phyloP scores from a whole-genome alignment of 2,113 vertebrate genomes.

The Tragelaphus strepsiceros region DNA sequence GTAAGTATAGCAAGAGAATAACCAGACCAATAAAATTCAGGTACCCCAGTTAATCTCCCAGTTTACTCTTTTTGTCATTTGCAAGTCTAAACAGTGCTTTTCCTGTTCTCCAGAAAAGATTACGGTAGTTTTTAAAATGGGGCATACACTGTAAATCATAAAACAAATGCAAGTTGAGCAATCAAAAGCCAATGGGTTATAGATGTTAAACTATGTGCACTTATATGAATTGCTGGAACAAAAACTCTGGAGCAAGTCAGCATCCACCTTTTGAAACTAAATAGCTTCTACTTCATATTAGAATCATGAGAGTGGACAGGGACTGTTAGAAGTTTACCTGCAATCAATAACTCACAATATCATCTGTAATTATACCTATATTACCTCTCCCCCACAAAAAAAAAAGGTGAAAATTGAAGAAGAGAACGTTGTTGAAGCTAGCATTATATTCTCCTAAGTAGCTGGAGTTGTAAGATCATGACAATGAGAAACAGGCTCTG shows the following conservation, averaged over 20 bases:
- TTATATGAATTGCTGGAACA: neutral
- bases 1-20: neutral
- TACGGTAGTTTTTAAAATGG: neutral
- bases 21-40: neutral
- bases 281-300: neutral
- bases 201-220: neutral
- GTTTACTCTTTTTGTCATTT: neutral
- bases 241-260: neutral
- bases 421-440: neutral
- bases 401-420: neutral
- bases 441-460: neutral
- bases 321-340: neutral
- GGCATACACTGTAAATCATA: neutral
- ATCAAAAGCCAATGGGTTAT: neutral
- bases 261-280: neutral
- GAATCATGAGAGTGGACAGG: neutral
- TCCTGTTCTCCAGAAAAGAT: neutral
- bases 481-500: constrained; percentile 26
- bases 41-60: neutral
- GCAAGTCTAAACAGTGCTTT: neutral
- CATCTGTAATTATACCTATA: neutral
- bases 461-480: neutral
- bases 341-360: constrained; percentile 23
- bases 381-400: too few species aligned
- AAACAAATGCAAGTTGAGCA: neutral